Conservation (phyloP, 35 echinoderm and acorn worm species). For the Heliocidaris tuberculata region DNA sequence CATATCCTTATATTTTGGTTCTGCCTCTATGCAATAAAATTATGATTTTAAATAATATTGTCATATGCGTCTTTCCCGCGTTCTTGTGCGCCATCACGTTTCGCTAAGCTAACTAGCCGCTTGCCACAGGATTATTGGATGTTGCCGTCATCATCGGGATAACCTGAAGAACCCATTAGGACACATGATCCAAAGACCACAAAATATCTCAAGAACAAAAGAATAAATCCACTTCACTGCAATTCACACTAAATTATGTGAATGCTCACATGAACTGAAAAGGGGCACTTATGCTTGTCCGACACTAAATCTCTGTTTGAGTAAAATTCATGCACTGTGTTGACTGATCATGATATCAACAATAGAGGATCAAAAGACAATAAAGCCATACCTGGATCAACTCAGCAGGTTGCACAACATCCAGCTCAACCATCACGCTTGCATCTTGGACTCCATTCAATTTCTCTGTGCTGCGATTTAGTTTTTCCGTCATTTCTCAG, state of each 20-base stretch:
- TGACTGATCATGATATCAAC: conserved; percentile 2
- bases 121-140: neutral
- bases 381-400: neutral
- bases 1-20: too few relatives aligned
- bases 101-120: neutral
- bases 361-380: neutral
- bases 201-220: neutral
- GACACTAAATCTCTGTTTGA: neutral
- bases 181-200: neutral
- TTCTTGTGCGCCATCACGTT: too few relatives aligned
- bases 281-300: neutral
- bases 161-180: neutral
- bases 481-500: neutral
- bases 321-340: neutral
- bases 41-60: too few relatives aligned
- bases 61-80: too few relatives aligned
- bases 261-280: neutral
- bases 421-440: neutral
- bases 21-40: too few relatives aligned
- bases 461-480: neutral
- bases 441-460: neutral
- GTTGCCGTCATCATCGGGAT: neutral
- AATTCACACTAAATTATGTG: neutral
- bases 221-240: neutral
- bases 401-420: neutral